Evolutionary conservation across 2,888 invertebrate genomes (phyloP).

Genomic region (Platycheirus albimanus): DNA sequence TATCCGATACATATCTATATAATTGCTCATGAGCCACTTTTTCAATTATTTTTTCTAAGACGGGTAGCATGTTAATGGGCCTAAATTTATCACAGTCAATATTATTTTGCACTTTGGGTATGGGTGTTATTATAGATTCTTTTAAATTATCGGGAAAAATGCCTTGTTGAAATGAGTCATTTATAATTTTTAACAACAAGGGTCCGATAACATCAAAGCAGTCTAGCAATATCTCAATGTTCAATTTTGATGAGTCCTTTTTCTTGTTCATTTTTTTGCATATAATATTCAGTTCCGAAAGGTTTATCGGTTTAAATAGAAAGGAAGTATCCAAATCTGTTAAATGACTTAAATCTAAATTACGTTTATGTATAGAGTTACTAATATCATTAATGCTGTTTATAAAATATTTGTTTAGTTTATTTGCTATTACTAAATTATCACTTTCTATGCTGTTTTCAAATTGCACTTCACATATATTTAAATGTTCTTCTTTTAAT

Average conservation of each 20-base stretch:
- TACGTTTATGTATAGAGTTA: background rate
- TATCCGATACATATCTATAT: background rate
- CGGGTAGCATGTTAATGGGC: background rate
- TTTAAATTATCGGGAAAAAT: too few species aligned
- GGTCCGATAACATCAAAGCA: constrained; percentile 1
- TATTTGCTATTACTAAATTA: background rate
- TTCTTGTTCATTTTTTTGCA: constrained; percentile 5
- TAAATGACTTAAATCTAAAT: background rate
- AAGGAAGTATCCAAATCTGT: background rate
- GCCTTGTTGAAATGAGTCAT: too few species aligned
- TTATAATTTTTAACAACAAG: background rate
- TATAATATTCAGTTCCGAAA: background rate
- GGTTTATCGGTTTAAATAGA: background rate
- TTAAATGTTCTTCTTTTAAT: background rate
- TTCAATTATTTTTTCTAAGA: background rate
- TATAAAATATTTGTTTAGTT: background rate
- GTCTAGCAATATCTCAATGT: constrained; percentile 1
- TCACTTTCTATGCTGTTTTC: background rate
- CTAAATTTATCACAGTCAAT: background rate
- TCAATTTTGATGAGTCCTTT: background rate
- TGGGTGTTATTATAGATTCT: too few species aligned
- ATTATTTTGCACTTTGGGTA: too few species aligned
- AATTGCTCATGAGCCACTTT: background rate
- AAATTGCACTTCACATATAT: background rate
- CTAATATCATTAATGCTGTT: background rate